A percentile compares a stretch with the other conserved stretches of the same genome.
phyloP scores from a whole-genome alignment of 2,113 vertebrate genomes.

The Seriola rivoliana region DNA sequence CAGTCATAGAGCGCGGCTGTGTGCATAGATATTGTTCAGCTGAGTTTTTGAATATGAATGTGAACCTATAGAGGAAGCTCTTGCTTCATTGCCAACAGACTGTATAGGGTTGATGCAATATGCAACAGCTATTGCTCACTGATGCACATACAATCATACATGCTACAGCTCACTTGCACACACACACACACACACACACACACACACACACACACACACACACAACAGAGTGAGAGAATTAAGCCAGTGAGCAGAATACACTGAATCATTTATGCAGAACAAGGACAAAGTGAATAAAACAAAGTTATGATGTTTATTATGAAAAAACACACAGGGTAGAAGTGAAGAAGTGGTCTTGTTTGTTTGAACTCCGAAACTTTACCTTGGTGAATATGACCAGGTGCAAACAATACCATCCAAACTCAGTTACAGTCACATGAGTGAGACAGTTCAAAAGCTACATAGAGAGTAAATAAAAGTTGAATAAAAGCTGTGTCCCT shows the following conservation, averaged over 20 bases:
- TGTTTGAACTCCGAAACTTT: not conserved
- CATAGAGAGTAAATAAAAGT: not conserved
- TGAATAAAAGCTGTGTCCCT: not conserved
- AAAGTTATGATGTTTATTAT: slow-evolving; percentile 8
- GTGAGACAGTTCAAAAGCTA: not conserved
- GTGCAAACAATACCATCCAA: not conserved
- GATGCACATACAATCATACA: slow-evolving; percentile 4
- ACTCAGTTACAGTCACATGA: not conserved
- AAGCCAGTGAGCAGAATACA: not conserved
- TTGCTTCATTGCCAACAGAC: slow-evolving; percentile 2
- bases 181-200: slow-evolving; percentile 14
- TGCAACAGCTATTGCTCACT: slow-evolving; percentile 7
- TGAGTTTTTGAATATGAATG: slow-evolving; percentile 31
- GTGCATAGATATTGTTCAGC: not conserved
- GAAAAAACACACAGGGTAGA: not conserved
- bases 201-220: not conserved
- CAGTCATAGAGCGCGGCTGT: not conserved
- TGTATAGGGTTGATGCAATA: not conserved
- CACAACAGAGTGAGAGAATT: not conserved
- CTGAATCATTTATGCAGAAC: not conserved
- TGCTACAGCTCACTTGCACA: not conserved
- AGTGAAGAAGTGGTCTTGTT: not conserved
- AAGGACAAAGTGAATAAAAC: not conserved
- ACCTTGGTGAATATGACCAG: not conserved
- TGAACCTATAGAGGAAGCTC: slow-evolving; percentile 6